Percentiles rank a stretch among this genome's conserved stretches.
Conservation (phyloP, 2,113 vertebrate genomes). For the Tachuris rubrigastra region DNA sequence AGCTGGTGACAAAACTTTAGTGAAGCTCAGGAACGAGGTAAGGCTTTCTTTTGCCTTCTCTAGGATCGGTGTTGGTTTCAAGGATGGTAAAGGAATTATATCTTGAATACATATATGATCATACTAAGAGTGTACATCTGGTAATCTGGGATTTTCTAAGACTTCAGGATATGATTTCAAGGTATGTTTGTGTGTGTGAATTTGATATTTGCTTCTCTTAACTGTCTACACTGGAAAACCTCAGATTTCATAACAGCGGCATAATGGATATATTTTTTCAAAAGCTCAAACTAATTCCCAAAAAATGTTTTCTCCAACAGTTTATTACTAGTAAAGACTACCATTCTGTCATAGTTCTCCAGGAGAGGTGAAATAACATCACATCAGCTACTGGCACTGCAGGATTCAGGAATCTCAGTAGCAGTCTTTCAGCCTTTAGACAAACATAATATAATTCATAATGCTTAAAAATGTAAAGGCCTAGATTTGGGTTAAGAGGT, state of each 20-base stretch:
- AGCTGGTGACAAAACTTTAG: background rate
- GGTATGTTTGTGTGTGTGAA: background rate
- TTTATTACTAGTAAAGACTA: background rate
- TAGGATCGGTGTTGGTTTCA: background rate
- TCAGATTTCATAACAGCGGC: background rate
- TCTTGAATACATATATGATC: background rate
- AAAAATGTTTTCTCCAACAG: background rate
- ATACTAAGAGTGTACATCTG: background rate
- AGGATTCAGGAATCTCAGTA: background rate
- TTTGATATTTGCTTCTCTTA: background rate
- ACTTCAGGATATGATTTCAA: background rate
- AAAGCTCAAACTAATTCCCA: background rate
- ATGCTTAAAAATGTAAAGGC: background rate
- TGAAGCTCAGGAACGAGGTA: background rate
- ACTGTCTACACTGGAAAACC: background rate
- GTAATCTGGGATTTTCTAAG: background rate
- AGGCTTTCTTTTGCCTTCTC: background rate
- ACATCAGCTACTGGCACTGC: background rate
- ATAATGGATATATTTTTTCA: background rate
- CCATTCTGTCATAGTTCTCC: background rate
- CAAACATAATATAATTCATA: background rate
- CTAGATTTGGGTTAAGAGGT: background rate
- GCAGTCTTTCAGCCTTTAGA: background rate
- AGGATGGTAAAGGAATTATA: background rate
- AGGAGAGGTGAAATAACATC: background rate